A percentile compares a stretch with the other conserved stretches of the same genome.
phyloP scores from a whole-genome alignment of 2,113 vertebrate species.

The Mormyrus lacerda region DNA sequence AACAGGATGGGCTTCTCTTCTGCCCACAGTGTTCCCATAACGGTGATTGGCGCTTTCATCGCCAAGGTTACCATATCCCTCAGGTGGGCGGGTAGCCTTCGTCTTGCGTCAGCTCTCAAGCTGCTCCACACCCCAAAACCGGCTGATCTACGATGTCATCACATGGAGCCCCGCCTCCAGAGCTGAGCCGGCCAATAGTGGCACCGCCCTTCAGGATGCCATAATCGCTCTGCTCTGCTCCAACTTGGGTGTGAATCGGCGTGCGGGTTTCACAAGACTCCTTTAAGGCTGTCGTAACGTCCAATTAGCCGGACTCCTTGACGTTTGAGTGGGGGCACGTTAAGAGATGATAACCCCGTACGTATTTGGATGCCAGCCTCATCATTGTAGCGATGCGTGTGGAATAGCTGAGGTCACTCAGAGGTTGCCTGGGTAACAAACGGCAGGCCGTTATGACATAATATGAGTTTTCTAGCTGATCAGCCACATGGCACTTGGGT shows the following conservation, averaged over 20 bases:
- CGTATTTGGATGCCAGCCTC: background rate
- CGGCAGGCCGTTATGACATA: background rate
- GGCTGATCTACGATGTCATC: background rate
- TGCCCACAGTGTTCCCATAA: background rate
- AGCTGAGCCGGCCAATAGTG: background rate
- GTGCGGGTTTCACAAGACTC: conserved; percentile 11
- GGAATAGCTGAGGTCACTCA: background rate
- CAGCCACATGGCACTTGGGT: conserved; percentile 26
- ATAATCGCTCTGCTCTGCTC: background rate
- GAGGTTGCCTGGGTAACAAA: background rate
- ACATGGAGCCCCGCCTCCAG: background rate
- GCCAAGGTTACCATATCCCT: background rate
- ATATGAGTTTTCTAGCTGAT: background rate
- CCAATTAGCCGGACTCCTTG: background rate
- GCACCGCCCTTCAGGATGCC: background rate
- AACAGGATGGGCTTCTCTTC: background rate
- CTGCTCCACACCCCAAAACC: background rate
- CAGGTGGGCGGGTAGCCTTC: background rate
- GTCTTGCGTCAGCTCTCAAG: background rate
- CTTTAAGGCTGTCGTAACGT: background rate
- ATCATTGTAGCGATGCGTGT: background rate
- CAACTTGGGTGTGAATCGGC: conserved; percentile 12
- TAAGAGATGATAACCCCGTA: background rate
- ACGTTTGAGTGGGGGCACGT: background rate
- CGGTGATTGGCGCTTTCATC: background rate